These are phyloP conservation scores for Diaperis boleti DNA, from an alignment of 2,888 invertebrate species.

Conservation along the genomic window DNA sequence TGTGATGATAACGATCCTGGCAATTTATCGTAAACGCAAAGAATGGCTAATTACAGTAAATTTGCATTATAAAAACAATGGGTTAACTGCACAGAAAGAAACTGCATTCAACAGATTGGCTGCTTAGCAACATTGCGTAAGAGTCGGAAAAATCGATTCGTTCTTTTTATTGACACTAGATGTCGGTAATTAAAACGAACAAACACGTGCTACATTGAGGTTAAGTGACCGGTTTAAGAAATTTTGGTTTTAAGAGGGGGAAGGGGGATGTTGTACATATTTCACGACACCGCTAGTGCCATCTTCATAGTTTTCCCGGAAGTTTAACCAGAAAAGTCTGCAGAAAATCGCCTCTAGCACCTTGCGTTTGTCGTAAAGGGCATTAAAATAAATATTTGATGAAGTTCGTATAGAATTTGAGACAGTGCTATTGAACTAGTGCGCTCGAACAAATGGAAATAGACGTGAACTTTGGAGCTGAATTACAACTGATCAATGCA, in stretches of 20 bases:
- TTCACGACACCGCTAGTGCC: slow-evolving; percentile 31
- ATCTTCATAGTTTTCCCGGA: slow-evolving; percentile 34
- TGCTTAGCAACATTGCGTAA: too few species aligned
- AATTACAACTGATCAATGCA: slow-evolving; percentile 44
- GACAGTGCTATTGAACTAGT: slow-evolving; percentile 27
- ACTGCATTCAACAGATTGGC: too few species aligned
- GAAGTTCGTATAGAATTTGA: slow-evolving; percentile 27
- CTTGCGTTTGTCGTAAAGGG: slow-evolving; percentile 12
- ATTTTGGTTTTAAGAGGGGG: slow-evolving; percentile 3
- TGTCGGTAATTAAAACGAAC: slow-evolving; percentile 29
- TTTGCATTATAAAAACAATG: slow-evolving; percentile 30
- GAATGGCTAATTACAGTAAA: slow-evolving; percentile 24
- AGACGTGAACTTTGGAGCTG: slow-evolving; percentile 43
- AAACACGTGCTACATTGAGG: slow-evolving; percentile 40
- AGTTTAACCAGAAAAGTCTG: slow-evolving; percentile 6
- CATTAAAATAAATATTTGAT: slow-evolving; percentile 23
- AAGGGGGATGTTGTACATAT: slow-evolving; percentile 12
- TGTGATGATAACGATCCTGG: slow-evolving; percentile 16
- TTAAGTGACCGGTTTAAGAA: slow-evolving; percentile 22
- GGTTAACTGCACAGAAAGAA: too few species aligned
- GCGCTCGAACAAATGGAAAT: slow-evolving; percentile 35
- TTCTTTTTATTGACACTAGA: slow-evolving; percentile 24
- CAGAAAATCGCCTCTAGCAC: slow-evolving; percentile 25
- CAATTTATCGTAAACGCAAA: slow-evolving; percentile 28
- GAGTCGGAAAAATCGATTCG: slow-evolving; percentile 1